Base-by-base conservation (phyloP, 92 coral and sea anemone genomes). In the Pocillopora grandis region DNA sequence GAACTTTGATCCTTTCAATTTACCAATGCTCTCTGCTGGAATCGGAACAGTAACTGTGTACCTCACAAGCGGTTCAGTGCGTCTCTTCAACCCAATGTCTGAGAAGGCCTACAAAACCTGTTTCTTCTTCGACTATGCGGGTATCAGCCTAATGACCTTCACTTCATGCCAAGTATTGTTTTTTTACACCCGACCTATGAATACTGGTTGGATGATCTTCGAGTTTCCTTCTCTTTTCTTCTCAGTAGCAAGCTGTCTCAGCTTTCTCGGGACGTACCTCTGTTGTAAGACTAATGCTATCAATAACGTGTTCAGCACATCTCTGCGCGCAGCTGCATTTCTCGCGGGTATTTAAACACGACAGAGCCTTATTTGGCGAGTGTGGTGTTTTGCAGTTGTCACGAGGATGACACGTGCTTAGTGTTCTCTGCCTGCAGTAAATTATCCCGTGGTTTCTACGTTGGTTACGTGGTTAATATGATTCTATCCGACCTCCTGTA, bases 41-140 rank as follows among this genome's bases (percentile, higher is more conserved):
- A 60, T 89, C n/a, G 85, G 92, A 52, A 86, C 88, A 13, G 71
- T 87, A 37, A 76, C 36, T 33, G 76, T 89, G 18, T 89, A 62
- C n/a, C n/a, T 62, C 66, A 62, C 66, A n/a, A 62, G 66, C n/a
- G 18, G 83, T 59, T 61, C 73, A 1, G 92, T 89, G 17, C 92
- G 85, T 61, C 79, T 82, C 74, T 89, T 89, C 10, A 62, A 69
- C 77, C 76, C 71, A 37, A 85, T 85, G 70, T 85, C 89, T 8
- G 83, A 74, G 21, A 58, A 75, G 52, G 71, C 68, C 7, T 63
- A 70, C 66, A 88, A 85, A 33, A 73, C 58, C n/a, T 76, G 89
- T 49, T 89, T 85, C 67, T 89, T 72, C 80, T 68, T 85, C 87
- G 92, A 89, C 76, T 80, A 89, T n/a, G 92, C 87, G 2, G 84